Conservation (phyloP, 2,113 vertebrate species). For the Muntiacus muntjak region DNA sequence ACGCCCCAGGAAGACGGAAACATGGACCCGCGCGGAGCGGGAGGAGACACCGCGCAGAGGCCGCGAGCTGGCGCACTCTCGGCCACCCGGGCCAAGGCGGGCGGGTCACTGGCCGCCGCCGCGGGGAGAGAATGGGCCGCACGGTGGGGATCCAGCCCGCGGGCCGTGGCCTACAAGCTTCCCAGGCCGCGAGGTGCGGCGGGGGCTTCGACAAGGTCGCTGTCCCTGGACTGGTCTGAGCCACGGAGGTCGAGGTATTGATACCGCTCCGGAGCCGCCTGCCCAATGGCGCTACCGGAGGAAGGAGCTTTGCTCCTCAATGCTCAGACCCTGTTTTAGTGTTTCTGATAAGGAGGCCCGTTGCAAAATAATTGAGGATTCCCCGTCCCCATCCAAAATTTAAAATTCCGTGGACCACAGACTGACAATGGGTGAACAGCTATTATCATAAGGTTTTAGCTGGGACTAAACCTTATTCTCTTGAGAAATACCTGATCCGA, state of each 20-base stretch:
- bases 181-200: too few relatives aligned
- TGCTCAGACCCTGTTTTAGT: background rate
- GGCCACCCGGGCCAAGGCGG: rapidly evolving
- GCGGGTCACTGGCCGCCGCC: too few relatives aligned
- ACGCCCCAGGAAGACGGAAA: too few relatives aligned
- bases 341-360: background rate
- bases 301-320: background rate
- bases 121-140: background rate
- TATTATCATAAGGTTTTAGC: background rate
- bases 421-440: background rate
- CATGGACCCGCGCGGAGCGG: background rate
- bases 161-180: rapidly evolving
- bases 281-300: background rate
- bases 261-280: background rate
- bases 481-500: background rate
- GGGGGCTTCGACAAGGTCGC: background rate
- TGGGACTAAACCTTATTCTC: background rate
- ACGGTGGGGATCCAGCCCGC: rapidly evolving
- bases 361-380: background rate
- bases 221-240: background rate
- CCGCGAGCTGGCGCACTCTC: too few relatives aligned
- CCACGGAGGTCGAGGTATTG: background rate
- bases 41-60: background rate
- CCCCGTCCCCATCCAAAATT: background rate
- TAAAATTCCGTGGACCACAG: background rate